A percentile compares a stretch with the other conserved stretches of the same genome.
phyloP scores from a whole-genome alignment of 2,113 vertebrate species.

The Aleadryas rufinucha region DNA sequence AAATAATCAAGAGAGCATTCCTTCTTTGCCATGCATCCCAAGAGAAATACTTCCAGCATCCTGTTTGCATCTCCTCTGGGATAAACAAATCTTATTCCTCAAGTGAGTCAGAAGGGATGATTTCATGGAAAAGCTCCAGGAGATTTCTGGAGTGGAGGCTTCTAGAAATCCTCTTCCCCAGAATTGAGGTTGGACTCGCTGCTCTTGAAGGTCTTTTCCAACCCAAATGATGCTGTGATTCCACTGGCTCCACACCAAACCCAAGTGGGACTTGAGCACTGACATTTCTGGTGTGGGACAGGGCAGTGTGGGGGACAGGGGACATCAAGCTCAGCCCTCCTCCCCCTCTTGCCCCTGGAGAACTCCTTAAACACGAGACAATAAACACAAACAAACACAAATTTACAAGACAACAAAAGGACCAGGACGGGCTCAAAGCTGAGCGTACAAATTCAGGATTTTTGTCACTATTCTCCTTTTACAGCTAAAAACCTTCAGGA shows the following conservation, averaged over 20 bases:
- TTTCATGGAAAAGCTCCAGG: not conserved
- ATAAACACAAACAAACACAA: not conserved
- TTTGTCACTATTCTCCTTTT: not conserved
- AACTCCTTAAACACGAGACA: not conserved
- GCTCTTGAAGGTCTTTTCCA: not conserved
- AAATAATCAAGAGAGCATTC: not conserved
- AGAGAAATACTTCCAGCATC: not conserved
- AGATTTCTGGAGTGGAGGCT: not conserved
- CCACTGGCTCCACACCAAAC: not conserved
- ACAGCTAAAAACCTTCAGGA: not conserved
- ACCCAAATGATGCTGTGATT: not conserved
- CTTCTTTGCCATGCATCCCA: not conserved
- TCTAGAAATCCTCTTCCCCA: not conserved
- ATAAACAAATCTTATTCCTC: not conserved
- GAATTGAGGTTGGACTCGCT: not conserved
- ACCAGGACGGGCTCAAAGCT: not conserved
- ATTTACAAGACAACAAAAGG: not conserved
- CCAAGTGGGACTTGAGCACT: accelerated
- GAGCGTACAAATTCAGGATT: accelerated
- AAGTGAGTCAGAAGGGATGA: not conserved
- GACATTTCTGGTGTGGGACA: not conserved
- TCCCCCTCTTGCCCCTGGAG: too few relatives aligned
- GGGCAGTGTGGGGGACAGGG: not conserved
- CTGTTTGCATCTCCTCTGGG: not conserved
- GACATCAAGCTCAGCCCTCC: not conserved